Percentiles rank a stretch among this genome's conserved stretches.
phyloP scores from a whole-genome alignment of 1,140 invertebrate genomes.

The Notospermus geniculatus region DNA sequence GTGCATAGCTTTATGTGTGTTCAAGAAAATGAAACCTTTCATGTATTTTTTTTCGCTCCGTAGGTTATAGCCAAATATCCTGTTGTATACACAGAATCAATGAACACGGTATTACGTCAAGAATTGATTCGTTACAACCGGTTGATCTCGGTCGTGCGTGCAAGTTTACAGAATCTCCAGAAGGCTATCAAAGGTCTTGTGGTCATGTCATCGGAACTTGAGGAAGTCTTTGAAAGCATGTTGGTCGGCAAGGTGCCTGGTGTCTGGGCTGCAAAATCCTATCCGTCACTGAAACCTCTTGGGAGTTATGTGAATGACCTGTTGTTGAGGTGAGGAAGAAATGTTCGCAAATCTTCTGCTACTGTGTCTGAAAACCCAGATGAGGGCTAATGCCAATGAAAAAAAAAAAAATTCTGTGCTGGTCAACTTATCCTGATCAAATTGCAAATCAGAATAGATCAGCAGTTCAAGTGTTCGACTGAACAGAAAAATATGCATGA shows the following conservation, averaged over 20 bases:
- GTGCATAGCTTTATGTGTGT: not conserved
- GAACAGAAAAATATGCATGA: no score
- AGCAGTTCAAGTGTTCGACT: no score
- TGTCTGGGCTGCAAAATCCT: conserved; percentile 68
- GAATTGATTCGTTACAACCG: conserved; percentile 56
- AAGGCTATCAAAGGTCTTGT: conserved; percentile 56
- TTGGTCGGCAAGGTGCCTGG: conserved; percentile 59
- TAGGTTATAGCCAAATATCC: conserved; percentile 56
- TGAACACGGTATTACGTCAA: conserved; percentile 57
- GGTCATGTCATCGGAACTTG: conserved; percentile 55
- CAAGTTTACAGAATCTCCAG: conserved; percentile 47
- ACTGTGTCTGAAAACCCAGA: no score
- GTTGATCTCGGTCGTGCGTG: conserved; percentile 46
- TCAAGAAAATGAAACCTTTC: no score
- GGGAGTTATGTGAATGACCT: conserved; percentile 55
- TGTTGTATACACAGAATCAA: conserved; percentile 54
- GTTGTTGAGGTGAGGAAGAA: conserved; percentile 49
- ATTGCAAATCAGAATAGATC: no score
- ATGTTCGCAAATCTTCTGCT: no score
- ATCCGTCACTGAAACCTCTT: conserved; percentile 56
- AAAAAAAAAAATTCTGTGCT: no score
- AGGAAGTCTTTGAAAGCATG: conserved; percentile 56
- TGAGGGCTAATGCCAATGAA: no score
- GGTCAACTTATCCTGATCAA: no score
- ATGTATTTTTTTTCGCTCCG: conserved; percentile 8